Base-by-base conservation (phyloP, 2,797 vertebrate genomes). In the Vireo griseus region DNA sequence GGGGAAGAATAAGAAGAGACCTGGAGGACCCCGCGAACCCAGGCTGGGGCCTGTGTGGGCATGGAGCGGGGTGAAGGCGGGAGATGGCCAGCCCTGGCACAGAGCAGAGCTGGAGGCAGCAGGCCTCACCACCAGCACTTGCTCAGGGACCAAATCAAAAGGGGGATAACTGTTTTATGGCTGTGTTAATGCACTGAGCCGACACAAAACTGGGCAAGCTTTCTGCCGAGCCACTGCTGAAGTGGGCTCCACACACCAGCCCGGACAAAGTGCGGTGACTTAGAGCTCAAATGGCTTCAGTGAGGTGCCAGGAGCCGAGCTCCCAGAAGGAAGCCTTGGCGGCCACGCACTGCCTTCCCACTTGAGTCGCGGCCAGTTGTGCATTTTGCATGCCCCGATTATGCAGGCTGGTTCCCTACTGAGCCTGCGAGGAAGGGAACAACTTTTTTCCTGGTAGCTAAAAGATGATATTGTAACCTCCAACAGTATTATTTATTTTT, bases 281-380 rank as follows among this genome's bases (percentile, higher is more conserved):
- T 84, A 42, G 51, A 97, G 93, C 92, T 95, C 84, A 96, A 94
- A 89, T 81, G 93, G 88, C 92, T 93, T 76, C 94, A 88, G 35
- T 4, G 63, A 95, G 77, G 83, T 95, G 95, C 96, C 92, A 96
- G 94, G 82, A 97, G 92, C 78, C 0, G 4, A 86, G 86, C 73
- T 96, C 94, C 94, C 94, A 92, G 94, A 95, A 96, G 94, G 88
- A 96, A 95, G 86, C 86, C 33, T 61, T 86, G 92, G 88, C 47
- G 42, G 90, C 86, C 9, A 6, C 66, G 54, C 33, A 65, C 85
- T 87, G 76, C 78, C 81, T 94, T 77, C 90, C 92, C 13, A 24
- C 77, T 86, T 97, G 95, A 97, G 93, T 90, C 65, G 71, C 2
- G 1, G 95, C 94, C 96, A 96, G 94, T 73, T 86, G 73, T 84